A percentile compares a stretch with the other conserved stretches of the same genome.
Conservation (phyloP, 2,797 vertebrate genomes). For the Schizopygopsis malacanthus region DNA sequence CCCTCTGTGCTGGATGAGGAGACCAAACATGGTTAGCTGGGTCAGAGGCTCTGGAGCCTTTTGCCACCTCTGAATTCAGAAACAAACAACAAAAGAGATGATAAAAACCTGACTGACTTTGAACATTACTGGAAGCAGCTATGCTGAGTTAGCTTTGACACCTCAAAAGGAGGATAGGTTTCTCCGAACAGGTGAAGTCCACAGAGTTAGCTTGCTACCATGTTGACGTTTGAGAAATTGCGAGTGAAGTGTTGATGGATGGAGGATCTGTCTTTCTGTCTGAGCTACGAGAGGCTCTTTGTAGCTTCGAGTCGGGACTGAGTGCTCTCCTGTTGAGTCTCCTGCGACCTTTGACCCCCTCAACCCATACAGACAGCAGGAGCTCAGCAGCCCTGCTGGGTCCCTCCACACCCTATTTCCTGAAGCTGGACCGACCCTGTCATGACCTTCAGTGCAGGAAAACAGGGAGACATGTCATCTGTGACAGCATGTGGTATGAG, state of each 20-base stretch:
- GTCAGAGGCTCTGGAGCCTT: constrained; percentile 41
- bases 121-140: constrained; percentile 30
- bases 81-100: constrained; percentile 49
- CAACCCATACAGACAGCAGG: constrained; percentile 57
- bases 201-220: neutral
- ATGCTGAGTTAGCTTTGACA: constrained; percentile 7
- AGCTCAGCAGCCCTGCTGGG: constrained; percentile 46
- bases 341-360: constrained; percentile 53
- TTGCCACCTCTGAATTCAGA: constrained; percentile 48
- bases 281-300: constrained; percentile 48
- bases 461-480: constrained; percentile 22
- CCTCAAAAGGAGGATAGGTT: neutral
- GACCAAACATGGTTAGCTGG: constrained; percentile 54
- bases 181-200: neutral
- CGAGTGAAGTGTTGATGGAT: constrained; percentile 41
- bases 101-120: constrained; percentile 42
- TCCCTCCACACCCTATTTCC: constrained; percentile 40
- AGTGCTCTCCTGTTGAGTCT: constrained; percentile 57
- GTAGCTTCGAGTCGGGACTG: constrained; percentile 54
- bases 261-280: constrained; percentile 37
- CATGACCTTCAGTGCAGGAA: constrained; percentile 51
- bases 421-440: constrained; percentile 51
- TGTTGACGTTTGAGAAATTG: constrained; percentile 21
- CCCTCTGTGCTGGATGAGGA: constrained; percentile 33
- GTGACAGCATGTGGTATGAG: constrained; percentile 28